Evolutionary conservation across 1,140 invertebrate species (phyloP).

Genomic region (Ceratina calcarata): DNA sequence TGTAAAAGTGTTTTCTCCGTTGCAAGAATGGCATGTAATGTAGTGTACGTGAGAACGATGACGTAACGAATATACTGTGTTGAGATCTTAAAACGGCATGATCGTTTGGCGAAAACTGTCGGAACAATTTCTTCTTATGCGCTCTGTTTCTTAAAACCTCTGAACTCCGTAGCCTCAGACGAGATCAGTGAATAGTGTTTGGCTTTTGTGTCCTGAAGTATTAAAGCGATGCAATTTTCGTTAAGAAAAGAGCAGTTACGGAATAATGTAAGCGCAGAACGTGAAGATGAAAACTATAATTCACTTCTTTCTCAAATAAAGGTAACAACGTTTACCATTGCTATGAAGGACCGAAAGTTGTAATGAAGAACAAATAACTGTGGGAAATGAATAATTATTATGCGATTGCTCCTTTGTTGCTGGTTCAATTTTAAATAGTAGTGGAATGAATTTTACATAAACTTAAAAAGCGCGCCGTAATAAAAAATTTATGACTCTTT

Average conservation of each 20-base stretch:
- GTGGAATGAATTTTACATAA: too few species aligned
- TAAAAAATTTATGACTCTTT: background rate
- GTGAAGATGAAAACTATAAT: background rate
- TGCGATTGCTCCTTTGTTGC: background rate
- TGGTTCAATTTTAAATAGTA: too few species aligned
- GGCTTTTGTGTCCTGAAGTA: conserved; percentile 6
- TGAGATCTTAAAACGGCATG: background rate
- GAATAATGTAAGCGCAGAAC: background rate
- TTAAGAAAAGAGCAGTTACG: too few species aligned
- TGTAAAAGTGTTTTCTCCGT: background rate
- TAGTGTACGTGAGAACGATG: background rate
- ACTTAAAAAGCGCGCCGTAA: background rate
- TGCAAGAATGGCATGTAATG: background rate
- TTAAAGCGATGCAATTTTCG: conserved; percentile 19
- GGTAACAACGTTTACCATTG: background rate
- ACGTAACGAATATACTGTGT: background rate
- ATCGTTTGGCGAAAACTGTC: conserved; percentile 4
- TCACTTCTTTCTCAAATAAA: background rate
- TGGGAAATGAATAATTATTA: background rate
- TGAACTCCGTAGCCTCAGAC: background rate
- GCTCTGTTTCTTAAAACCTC: background rate
- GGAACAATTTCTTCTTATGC: background rate
- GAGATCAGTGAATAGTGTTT: background rate
- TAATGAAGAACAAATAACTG: background rate
- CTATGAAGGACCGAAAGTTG: background rate